Base-by-base conservation (phyloP, 2,113 vertebrate species). In the Boulengeromyrus knoepffleri region DNA sequence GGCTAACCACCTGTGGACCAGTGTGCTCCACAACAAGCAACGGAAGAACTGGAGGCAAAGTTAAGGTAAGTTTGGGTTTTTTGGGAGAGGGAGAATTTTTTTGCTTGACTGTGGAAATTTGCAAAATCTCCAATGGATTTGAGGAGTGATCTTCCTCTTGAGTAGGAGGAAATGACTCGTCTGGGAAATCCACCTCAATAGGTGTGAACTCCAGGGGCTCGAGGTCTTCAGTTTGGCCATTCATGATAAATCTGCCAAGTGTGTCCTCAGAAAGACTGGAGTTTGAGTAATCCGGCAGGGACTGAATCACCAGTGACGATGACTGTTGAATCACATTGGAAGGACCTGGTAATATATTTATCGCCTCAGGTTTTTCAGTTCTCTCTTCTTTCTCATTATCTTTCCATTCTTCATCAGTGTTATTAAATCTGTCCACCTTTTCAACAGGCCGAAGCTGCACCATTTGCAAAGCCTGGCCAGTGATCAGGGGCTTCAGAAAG, bases 391-490 rank as follows among this genome's bases (percentile, higher is more conserved):
- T 94, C 93, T 95, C 95, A 95, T 91, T 92, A 36, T 15, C 21
- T 83, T 87, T 92, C 94, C 94, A 87, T 88, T 80, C 21, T 85
- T 90, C 92, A 7, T 94, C 92, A 21, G 89, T 92, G 42, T 95
- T 88, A 90, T 91, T 94, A 27, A 92, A 15, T 42, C 92, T 93
- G 53, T 88, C 93, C 8, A 52, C 84, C 93, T 94, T 96, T 85
- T 93, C 97, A 92, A 97, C 94, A 0, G 97, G 97, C 90, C 96
- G 96, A 92, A 99, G 92, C 87, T 96, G 97, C 56, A 99, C 95
- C 90, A 94, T 95, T 93, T 97, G 96, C 91, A 99, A 90, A 0
- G 95, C 97, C 85, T 97, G 94, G 0, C 97, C 91, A 31, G 98
- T 99, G 90, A 99, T 96, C 89, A 97, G 92, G 24, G 96, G 97